Percentiles rank a stretch among this genome's conserved stretches.
These are phyloP conservation scores for Tanypteryx hageni DNA, from an alignment of 2,888 invertebrate genomes.

Conservation along the genomic window DNA sequence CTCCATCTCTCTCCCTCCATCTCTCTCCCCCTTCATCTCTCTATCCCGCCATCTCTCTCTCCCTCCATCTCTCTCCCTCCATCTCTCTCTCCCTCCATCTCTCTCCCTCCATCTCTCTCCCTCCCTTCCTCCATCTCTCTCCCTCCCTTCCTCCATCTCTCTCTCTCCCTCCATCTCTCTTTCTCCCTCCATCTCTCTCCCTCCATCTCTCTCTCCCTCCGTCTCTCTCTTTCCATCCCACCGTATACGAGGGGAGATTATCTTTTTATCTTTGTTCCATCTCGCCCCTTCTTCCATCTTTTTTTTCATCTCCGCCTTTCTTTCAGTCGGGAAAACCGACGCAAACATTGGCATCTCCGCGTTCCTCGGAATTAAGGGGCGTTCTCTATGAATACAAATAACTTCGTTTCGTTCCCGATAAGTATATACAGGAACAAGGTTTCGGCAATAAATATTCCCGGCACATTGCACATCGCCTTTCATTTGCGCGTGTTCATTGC, in stretches of 20 bases:
- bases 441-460: slow-evolving; percentile 23
- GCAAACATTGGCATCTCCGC: background rate
- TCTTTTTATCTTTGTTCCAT: background rate
- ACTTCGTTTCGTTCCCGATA: background rate
- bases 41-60: no score
- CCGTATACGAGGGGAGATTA: background rate
- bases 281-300: background rate
- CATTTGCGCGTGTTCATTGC: background rate
- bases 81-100: no score
- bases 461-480: background rate
- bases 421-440: background rate
- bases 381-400: background rate
- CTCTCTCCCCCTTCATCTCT: no score
- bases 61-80: no score
- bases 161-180: background rate
- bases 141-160: no score
- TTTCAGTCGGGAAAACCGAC: background rate
- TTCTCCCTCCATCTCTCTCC: background rate
- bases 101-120: no score
- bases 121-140: no score
- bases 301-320: background rate
- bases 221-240: background rate
- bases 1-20: no score
- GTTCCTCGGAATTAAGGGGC: background rate
- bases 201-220: background rate